Evolutionary conservation across 2,113 vertebrate species (phyloP), one percentile per base, ranked within the genome.

Genomic region (Willisornis vidua): DNA sequence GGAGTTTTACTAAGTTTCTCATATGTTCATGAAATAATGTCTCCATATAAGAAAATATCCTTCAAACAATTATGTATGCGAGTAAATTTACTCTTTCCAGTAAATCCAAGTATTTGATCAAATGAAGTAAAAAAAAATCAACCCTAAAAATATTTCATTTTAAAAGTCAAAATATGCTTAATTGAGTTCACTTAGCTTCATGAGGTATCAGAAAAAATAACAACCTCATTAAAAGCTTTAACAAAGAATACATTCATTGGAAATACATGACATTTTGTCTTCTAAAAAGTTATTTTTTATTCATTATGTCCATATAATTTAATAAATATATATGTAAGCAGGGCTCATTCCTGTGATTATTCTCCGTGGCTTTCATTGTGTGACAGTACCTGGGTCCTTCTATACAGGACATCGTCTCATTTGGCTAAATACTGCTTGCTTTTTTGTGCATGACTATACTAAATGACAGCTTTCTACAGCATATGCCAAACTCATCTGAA

Each of bases 221-320:
- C 51, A 41, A 33, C 35, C 49, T 62, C 25, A 15, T 79, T 90
- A 85, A 96, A 95, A 85, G 3, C 71, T 94, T 92, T 95, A 74
- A 71, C 20, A 96, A 88, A 89, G 28, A 93, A 46, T 77, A 59
- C 43, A 86, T 94, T 77, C 92, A 86, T 90, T 90, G 58, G 90
- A 93, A 96, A 93, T 58, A 81, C 39, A 81, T 85, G 7, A 86
- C 93, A 76, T 88, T 59, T 83, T 92, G 22, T 88, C 49, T 93
- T 75, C 83, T 79, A 80, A 92, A 93, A 94, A 85, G 48, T 91
- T 93, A 67, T 35, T 66, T 96, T 94, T 93, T 63, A 88, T 71
- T 96, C 83, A 52, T 76, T 90, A 79, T 81, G 19, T 87, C 28
- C 31, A 51, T 79, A 58, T 55, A 59, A 82, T 82, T 94, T 73